Percentiles rank a stretch among this genome's conserved stretches.
These are phyloP conservation scores for Aporrectodea caliginosa DNA, from an alignment of 1,140 invertebrate species.

Conservation along the genomic window DNA sequence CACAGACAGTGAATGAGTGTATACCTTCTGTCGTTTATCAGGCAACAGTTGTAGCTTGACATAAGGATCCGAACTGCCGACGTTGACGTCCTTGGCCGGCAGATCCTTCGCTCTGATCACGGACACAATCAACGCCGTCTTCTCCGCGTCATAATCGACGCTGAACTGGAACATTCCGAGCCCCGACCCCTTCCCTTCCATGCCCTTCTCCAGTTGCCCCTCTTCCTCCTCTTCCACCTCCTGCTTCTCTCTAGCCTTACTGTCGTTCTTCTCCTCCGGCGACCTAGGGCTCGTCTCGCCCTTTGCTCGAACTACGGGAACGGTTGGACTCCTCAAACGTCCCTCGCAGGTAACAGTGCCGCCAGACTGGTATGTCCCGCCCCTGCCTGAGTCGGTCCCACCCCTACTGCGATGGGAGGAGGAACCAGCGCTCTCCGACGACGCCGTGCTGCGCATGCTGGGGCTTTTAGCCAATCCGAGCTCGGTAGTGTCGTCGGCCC, in stretches of 20 bases:
- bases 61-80: slow-evolving; percentile 79
- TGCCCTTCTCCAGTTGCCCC: not conserved
- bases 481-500: not conserved
- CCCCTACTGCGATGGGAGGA: not conserved
- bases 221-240: not conserved
- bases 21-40: slow-evolving; percentile 79
- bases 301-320: not conserved
- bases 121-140: slow-evolving; percentile 83
- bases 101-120: slow-evolving; percentile 63
- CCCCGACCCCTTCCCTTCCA: slow-evolving; percentile 53
- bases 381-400: not conserved
- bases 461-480: not conserved
- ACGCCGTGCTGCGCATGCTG: not conserved
- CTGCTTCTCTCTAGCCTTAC: not conserved
- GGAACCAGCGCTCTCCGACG: not conserved
- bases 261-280: not conserved
- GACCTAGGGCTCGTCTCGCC: not conserved
- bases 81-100: slow-evolving; percentile 41
- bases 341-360: not conserved
- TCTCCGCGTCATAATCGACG: slow-evolving; percentile 75
- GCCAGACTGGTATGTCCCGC: not conserved
- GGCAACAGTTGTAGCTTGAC: slow-evolving; percentile 80
- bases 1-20: no score
- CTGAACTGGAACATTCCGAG: slow-evolving; percentile 76
- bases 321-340: not conserved